Percentiles rank a stretch among this genome's conserved stretches.
These are phyloP conservation scores for Thryonomys swinderianus DNA, from an alignment of 2,113 vertebrate species.

Conservation along the genomic window DNA sequence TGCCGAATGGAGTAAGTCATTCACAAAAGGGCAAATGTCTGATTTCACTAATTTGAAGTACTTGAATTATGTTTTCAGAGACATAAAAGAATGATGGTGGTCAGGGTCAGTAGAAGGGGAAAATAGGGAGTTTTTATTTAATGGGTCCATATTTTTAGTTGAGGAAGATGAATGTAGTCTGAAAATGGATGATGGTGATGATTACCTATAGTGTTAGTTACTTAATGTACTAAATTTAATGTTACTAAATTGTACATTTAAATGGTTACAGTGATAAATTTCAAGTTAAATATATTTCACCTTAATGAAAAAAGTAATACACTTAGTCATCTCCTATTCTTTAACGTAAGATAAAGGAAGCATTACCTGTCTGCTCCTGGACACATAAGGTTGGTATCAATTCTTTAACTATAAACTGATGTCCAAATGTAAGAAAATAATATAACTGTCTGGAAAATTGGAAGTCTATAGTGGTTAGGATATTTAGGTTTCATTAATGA, in stretches of 20 bases:
- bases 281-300: not conserved
- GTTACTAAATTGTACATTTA: not conserved
- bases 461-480: not conserved
- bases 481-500: not conserved
- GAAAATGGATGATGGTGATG: not conserved
- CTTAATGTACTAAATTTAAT: not conserved
- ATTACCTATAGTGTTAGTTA: not conserved
- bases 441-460: not conserved
- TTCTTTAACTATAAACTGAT: not conserved
- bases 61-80: not conserved
- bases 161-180: not conserved
- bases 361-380: not conserved
- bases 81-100: not conserved
- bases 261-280: not conserved
- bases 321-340: not conserved
- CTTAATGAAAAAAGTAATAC: not conserved
- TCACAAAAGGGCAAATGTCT: not conserved
- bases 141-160: not conserved
- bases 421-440: not conserved
- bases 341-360: not conserved
- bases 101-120: not conserved
- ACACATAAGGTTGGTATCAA: not conserved
- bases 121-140: not conserved
- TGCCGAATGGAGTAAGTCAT: not conserved
- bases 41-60: not conserved